Evolutionary conservation across 2,797 vertebrate species (phyloP).

Genomic region (Semotilus atromaculatus): DNA sequence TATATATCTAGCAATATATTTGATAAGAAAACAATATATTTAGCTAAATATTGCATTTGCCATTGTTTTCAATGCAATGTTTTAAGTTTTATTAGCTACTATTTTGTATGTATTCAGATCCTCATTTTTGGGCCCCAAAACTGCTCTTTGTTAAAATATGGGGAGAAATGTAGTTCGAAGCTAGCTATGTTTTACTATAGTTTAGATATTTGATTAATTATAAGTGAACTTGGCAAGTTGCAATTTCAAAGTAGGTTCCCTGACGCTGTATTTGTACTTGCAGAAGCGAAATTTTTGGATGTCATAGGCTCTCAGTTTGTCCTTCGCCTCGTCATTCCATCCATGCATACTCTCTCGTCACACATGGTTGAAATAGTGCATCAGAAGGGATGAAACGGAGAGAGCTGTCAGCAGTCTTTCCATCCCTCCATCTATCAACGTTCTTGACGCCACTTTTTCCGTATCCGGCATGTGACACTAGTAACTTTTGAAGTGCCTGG

Average conservation of each 20-base stretch:
- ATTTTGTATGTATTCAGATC: background rate
- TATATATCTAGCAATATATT: background rate
- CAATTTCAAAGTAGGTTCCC: background rate
- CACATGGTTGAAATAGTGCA: conserved; percentile 27
- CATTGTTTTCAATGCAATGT: background rate
- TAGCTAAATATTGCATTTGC: background rate
- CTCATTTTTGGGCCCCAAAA: background rate
- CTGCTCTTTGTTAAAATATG: background rate
- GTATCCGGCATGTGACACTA: conserved; percentile 11
- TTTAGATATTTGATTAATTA: background rate
- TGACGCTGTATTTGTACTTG: background rate
- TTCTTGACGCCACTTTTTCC: background rate
- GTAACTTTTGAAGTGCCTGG: conserved; percentile 1
- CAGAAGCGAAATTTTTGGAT: background rate
- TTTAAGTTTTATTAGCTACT: background rate
- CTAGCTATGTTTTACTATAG: background rate
- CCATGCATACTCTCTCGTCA: conserved; percentile 13
- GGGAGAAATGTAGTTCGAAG: background rate
- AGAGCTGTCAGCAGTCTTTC: conserved; percentile 44
- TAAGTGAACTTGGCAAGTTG: background rate
- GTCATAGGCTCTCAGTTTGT: background rate
- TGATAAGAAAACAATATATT: background rate
- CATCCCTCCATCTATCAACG: conserved; percentile 53
- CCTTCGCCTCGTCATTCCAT: conserved; percentile 12
- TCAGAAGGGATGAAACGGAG: conserved; percentile 26